Conservation (phyloP, 2,797 vertebrate genomes). For the Hydrolagus colliei region DNA sequence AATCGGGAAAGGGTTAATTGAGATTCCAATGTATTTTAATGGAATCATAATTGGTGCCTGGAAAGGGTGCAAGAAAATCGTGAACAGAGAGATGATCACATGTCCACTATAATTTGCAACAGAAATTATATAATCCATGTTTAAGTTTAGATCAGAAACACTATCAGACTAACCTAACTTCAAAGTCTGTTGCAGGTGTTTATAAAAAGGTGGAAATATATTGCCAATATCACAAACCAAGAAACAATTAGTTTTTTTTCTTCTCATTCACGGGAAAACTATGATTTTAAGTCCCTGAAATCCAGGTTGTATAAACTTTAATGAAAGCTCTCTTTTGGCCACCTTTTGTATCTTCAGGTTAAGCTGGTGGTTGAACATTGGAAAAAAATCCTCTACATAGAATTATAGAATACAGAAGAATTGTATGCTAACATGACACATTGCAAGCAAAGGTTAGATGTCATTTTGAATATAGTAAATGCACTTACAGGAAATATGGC, state of each 20-base stretch:
- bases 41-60: no score
- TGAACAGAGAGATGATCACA: no score
- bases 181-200: background rate
- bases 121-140: background rate
- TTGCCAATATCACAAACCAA: background rate
- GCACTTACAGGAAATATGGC: constrained; percentile 91
- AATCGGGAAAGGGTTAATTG: no score
- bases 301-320: no score
- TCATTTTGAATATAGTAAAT: background rate
- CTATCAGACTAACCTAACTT: background rate
- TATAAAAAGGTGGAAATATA: background rate
- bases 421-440: background rate
- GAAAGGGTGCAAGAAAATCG: no score
- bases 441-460: background rate
- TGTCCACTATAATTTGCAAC: no score
- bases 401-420: background rate
- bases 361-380: constrained; percentile 11
- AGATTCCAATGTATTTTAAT: no score
- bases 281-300: background rate
- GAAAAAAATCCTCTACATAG: background rate
- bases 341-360: background rate
- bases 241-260: background rate
- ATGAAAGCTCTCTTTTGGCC: no score
- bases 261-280: background rate
- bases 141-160: background rate